Conservation (phyloP, 2,888 invertebrate species). For the Sphecodes monilicornis region DNA sequence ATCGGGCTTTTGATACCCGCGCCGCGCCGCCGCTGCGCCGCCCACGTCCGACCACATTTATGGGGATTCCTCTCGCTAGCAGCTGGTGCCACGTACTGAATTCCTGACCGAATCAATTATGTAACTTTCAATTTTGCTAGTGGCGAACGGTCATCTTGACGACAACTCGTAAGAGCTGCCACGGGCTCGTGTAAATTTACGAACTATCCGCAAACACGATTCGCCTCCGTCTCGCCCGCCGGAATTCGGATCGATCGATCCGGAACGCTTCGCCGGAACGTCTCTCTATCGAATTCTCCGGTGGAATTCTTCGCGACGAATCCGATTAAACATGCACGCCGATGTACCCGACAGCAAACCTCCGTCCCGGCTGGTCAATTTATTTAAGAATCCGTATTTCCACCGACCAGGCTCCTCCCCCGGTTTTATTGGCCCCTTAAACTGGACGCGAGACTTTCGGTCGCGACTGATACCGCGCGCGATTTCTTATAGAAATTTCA, state of each 20-base stretch:
- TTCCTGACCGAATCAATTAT: slow-evolving; percentile 77
- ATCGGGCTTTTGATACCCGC: slow-evolving; percentile 11
- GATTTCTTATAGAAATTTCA: neutral
- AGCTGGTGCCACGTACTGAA: slow-evolving; percentile 61
- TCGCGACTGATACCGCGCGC: neutral
- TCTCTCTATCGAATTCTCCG: slow-evolving; percentile 49
- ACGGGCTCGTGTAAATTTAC: slow-evolving; percentile 58
- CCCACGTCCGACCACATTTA: slow-evolving; percentile 28
- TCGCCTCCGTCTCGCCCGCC: slow-evolving; percentile 26
- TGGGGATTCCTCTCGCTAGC: slow-evolving; percentile 15
- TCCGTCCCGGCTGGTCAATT: neutral
- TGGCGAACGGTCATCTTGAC: slow-evolving; percentile 68
- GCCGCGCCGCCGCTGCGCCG: neutral
- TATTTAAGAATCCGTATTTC: slow-evolving; percentile 14
- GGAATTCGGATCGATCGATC: slow-evolving; percentile 57
- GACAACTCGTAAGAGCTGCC: slow-evolving; percentile 47
- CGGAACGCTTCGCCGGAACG: slow-evolving; percentile 41
- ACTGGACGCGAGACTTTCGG: neutral
- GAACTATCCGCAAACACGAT: slow-evolving; percentile 59
- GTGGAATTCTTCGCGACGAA: slow-evolving; percentile 41
- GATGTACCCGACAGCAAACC: slow-evolving; percentile 2
- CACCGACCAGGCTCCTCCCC: too few species aligned
- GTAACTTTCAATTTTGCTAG: slow-evolving; percentile 79
- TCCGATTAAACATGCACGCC: slow-evolving; percentile 42
- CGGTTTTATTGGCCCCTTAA: neutral